Percentiles rank a stretch among this genome's conserved stretches.
These are phyloP conservation scores for Biston betularia DNA, from an alignment of 2,888 invertebrate species.

Conservation along the genomic window DNA sequence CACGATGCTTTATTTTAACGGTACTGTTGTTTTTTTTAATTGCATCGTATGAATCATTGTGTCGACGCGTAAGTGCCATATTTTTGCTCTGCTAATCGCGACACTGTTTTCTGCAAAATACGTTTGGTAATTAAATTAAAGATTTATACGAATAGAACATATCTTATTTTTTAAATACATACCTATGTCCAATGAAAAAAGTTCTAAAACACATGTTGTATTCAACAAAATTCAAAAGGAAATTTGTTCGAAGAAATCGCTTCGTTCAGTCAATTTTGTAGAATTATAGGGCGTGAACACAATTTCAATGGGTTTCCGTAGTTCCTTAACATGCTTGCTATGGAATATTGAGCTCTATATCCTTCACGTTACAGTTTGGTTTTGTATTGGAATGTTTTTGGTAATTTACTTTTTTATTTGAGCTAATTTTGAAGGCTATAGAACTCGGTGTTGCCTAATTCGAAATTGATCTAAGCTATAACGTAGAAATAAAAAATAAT, in stretches of 20 bases:
- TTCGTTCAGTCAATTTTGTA: constrained; percentile 44
- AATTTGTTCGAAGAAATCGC: constrained; percentile 45
- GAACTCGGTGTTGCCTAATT: constrained; percentile 35
- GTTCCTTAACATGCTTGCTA: constrained; percentile 40
- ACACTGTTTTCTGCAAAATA: too few species aligned
- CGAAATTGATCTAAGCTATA: constrained; percentile 37
- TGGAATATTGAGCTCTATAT: constrained; percentile 45
- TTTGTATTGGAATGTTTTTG: background rate
- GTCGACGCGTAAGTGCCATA: too few species aligned
- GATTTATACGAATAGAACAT: too few species aligned
- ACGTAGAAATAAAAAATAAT: constrained; percentile 18
- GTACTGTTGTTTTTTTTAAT: too few species aligned
- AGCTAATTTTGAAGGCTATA: constrained; percentile 33
- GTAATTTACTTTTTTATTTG: constrained; percentile 42
- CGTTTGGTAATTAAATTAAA: too few species aligned
- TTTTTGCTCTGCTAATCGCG: too few species aligned
- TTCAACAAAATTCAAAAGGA: constrained; percentile 30
- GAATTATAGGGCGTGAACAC: constrained; percentile 49
- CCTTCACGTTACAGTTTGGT: constrained; percentile 7
- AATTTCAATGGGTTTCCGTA: constrained; percentile 55
- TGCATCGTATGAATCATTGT: too few species aligned
- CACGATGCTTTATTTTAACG: too few species aligned
- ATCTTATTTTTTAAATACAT: background rate
- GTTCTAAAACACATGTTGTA: constrained; percentile 18
- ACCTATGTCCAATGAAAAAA: constrained; percentile 12